Evolutionary conservation across 2,888 invertebrate genomes (phyloP).

Genomic region (Nephrotoma flavescens): DNA sequence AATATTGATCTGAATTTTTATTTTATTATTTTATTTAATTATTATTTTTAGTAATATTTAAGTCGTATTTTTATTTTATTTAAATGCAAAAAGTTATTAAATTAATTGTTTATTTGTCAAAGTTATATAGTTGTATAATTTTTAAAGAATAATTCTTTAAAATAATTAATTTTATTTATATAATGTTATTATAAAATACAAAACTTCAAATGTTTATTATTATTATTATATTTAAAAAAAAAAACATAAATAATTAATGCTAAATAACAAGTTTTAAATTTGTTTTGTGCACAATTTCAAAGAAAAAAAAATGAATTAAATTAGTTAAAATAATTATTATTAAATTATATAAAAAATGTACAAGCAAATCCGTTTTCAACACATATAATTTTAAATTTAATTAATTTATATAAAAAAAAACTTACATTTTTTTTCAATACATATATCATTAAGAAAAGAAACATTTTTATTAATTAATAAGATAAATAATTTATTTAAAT

Average conservation of each 20-base stretch:
- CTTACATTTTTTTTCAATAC: background rate
- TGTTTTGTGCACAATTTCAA: background rate
- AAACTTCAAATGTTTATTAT: background rate
- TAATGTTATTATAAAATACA: background rate
- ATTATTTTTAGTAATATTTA: background rate
- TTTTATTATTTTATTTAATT: background rate
- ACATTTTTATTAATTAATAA: background rate
- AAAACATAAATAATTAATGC: background rate
- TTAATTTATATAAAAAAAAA: background rate
- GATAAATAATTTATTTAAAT: background rate
- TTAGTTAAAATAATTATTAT: background rate
- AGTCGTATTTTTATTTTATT: background rate
- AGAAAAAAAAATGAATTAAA: background rate
- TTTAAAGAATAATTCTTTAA: background rate
- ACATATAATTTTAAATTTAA: background rate
- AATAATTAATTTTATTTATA: background rate
- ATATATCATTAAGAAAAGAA: background rate
- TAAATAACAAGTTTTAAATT: background rate
- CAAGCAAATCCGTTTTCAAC: background rate
- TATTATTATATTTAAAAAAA: background rate
- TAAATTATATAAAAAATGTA: background rate
- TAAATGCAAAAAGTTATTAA: background rate
- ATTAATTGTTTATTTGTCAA: background rate
- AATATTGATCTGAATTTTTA: background rate
- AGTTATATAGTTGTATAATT: background rate